Base-by-base conservation (phyloP, 92 coral and sea anemone species). In the Blastomussa wellsi region DNA sequence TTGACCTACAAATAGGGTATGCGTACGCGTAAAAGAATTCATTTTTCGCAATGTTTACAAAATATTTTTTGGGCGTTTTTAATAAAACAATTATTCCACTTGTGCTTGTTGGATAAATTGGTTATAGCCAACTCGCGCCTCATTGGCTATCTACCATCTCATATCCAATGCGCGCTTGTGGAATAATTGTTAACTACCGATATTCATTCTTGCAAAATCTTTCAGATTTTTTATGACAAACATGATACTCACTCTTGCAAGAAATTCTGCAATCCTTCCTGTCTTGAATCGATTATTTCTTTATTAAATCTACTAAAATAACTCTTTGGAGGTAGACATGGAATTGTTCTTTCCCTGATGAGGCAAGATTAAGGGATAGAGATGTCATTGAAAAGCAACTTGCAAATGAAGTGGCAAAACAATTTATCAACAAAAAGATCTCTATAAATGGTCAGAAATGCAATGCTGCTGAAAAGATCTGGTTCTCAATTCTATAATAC, bases 251-350 rank as follows among this genome's bases (percentile, higher is more conserved):
- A 95, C 98, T 86, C 82, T 42, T 84, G 88, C 48, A 95, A 79
- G 82, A 95, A 95, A 59, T 86, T 74, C 32, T 94, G 88, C 37
- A 95, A 76, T 41, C 98, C 98, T 73, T 85, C 86, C 82, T 82
- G 92, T 79, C 98, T 83, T 71, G 93, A 65, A 48, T 84, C 83
- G 22, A 95, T 84, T 72, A 95, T 93, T 67, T 86, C 85, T 33
- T 94, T 91, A 69, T 90, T 86, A 83, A 95, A 95, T 59, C 98
- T 86, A 26, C 98, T 92, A 62, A 95, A 90, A 67, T 90, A 77
- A 47, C 90, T 87, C 82, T 94, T 95, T 12, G 98, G 98, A 22
- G 98, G 98, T 26, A 95, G 93, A 29, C 71, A 77, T 53, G 98
- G 98, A 47, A 92, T 92, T 44, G 44, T 83, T 29, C 87, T 76